Evolutionary conservation across 2,797 vertebrate genomes (phyloP), one percentile per base, ranked within the genome.

Genomic region (Sebastes itinus): DNA sequence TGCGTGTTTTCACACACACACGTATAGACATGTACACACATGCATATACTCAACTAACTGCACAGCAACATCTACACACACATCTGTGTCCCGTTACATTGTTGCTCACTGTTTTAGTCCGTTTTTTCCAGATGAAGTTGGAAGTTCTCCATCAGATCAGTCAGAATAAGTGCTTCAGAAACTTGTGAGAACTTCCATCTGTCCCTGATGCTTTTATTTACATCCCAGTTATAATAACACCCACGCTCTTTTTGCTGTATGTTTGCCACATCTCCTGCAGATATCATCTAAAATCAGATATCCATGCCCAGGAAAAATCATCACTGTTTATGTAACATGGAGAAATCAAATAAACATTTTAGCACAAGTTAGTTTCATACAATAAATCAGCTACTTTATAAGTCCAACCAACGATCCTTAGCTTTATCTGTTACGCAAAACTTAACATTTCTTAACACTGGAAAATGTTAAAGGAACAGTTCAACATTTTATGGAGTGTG

Each of bases 1-100:
- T 54, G 65, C 66, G 66, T 79, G 82, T 73, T 77, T 78, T 42
- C 23, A 74, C 22, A 65, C 18, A 78, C 32, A 61, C 6, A 58
- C 60, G 46, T 18, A 52, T 27, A 65, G 35, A 76, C 82, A 79
- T 55, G 56, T 56, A 66, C 67, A 54, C 2, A 69, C 77, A 77
- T 42, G 67, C 13, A 25, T 14, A 4, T 2, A 11, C 10, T 38
- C 7, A 3, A 27, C n/a, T 32, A 20, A 59, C 20, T 18, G 23
- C 25, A 58, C 13, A 18, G 5, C 32, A 42, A 42, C 33, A 25
- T 38, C 0, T 38, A 33, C 18, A 64, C 62, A 61, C 67, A 88
- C 87, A 91, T 87, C 84, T 92, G 81, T 61, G 52, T 69, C 71
- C 78, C 12, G 62, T 90, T 83, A 88, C 65, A 75, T 33, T 42